phyloP scores from a whole-genome alignment of 2,888 invertebrate genomes.

The Baccha elongata region DNA sequence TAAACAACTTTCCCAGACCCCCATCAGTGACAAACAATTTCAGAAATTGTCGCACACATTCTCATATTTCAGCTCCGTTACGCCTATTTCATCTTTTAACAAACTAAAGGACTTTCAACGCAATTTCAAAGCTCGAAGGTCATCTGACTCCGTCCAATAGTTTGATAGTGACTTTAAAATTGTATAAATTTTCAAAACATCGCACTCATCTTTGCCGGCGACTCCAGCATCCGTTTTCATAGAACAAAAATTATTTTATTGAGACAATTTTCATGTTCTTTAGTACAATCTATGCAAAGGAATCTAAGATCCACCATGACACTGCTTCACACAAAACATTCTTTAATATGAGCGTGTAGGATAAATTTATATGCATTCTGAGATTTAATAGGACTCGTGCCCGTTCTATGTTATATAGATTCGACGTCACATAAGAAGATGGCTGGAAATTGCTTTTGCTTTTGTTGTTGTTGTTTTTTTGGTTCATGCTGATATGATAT shows the following conservation, averaged over 20 bases:
- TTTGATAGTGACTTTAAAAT: constrained; percentile 29
- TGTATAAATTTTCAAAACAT: constrained; percentile 46
- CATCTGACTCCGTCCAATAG: constrained; percentile 16
- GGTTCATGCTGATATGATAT: constrained; percentile 17
- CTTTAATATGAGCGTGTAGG: constrained; percentile 1
- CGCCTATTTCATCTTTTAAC: constrained; percentile 9
- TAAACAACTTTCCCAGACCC: neutral
- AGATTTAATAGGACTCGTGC: constrained; percentile 40
- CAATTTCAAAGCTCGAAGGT: constrained; percentile 13
- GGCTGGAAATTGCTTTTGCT: neutral
- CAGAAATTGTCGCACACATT: constrained; percentile 2
- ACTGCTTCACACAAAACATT: constrained; percentile 10
- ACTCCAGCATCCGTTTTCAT: neutral
- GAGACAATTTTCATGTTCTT: neutral
- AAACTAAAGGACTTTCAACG: constrained; percentile 6
- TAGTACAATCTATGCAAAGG: constrained; percentile 1
- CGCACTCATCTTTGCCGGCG: constrained; percentile 12
- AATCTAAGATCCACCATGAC: neutral
- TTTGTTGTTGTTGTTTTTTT: neutral
- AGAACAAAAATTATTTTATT: constrained; percentile 10
- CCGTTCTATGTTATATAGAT: neutral
- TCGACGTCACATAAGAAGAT: neutral
- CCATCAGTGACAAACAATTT: neutral
- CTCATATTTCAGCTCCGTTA: constrained; percentile 4
- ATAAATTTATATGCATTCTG: constrained; percentile 30